phyloP scores from a whole-genome alignment of 2,113 vertebrate genomes.

The Megaceryle torquata region DNA sequence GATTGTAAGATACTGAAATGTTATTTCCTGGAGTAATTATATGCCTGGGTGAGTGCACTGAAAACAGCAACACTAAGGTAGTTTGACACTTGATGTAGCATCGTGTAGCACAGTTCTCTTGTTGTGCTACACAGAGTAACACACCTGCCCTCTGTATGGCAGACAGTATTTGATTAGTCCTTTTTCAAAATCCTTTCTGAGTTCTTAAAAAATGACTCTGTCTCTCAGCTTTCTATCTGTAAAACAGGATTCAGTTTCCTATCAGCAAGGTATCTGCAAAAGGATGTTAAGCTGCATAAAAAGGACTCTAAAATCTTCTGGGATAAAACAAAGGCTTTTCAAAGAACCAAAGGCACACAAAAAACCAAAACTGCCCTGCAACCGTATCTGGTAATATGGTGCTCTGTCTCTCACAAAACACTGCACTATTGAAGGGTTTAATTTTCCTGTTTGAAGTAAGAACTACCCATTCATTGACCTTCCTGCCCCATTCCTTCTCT shows the following conservation, averaged over 20 bases:
- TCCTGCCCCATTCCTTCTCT: not conserved
- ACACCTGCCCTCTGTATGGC: not conserved
- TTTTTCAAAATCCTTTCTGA: not conserved
- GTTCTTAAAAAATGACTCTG: not conserved
- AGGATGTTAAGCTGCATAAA: not conserved
- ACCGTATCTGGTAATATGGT: accelerated
- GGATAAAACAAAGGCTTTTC: not conserved
- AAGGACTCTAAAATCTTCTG: not conserved
- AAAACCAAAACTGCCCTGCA: not conserved
- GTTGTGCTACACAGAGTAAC: not conserved
- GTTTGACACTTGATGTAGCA: not conserved
- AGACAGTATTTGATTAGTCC: not conserved
- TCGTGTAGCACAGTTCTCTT: not conserved
- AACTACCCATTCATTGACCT: not conserved
- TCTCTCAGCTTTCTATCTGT: not conserved
- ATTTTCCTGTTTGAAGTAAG: not conserved
- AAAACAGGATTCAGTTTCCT: not conserved
- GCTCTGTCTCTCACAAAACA: not conserved
- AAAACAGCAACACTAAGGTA: not conserved
- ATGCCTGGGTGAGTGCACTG: not conserved
- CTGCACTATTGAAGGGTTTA: not conserved
- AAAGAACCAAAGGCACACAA: not conserved
- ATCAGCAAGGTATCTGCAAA: not conserved
- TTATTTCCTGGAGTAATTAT: conserved; percentile 40
- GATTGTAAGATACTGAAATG: not conserved